Evolutionary conservation across 2,888 invertebrate genomes (phyloP), one percentile per base, ranked within the genome.

Genomic region (Drosophila putrida): DNA sequence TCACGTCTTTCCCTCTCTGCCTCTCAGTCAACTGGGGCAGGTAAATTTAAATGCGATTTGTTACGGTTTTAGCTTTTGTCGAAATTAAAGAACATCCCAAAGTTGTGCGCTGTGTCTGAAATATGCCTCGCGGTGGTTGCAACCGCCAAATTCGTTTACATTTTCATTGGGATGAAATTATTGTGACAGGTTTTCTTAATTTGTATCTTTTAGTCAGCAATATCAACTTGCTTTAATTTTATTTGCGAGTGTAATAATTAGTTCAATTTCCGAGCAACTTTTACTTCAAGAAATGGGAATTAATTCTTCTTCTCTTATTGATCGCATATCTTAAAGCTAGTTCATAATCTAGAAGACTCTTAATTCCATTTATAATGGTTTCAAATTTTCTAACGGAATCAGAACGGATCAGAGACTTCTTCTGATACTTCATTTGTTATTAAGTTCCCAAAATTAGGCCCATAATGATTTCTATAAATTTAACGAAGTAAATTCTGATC

Each of bases 11-110:
- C 11, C n/a, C 15, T 25, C 6, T 1, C 1, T 4, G 8, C 13
- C 25, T 28, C 38, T 46, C 43, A 43, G 39, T 28, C 63, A 68
- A 63, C 68, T 70, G 65, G 59, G 63, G 84, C 90, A 90, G 90
- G 90, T 90, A 90, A 86, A 90, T 90, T 90, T 80, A 83, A 90
- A 89, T 85, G 80, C 89, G 85, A 90, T 90, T 90, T 90, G 90
- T 78, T 87, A 89, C 90, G 90, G 89, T 90, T 90, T 89, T 76
- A 78, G 75, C 78, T 80, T 71, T 71, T 71, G 79, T 85, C 73
- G 71, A 82, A 85, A 74, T 81, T 82, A 75, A 82, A 75, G 68
- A 47, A 64, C 75, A 74, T 49, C 64, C 60, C 43, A 25, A 46
- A 47, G 6, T 13, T 46, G 28, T 8, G n/a, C n/a, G 28, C 44